Evolutionary conservation across 2,888 invertebrate genomes (phyloP), one percentile per base, ranked within the genome.

Genomic region (Augiades crinisus): DNA sequence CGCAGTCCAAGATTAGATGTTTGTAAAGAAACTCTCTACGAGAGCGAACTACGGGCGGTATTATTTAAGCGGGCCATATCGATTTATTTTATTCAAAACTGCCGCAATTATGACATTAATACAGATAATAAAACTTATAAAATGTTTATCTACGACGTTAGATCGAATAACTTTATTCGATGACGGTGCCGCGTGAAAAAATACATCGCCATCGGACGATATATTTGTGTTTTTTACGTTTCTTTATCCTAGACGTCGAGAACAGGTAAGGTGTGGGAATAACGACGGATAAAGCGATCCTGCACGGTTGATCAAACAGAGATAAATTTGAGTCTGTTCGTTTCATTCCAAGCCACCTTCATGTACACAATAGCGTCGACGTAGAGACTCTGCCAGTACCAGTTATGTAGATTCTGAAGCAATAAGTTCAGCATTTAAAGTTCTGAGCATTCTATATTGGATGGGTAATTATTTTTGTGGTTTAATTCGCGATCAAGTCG

Each of bases 71-170:
- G 76, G 71, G 72, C 77, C 58, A 73, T 82, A 85, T 83, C 85
- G 80, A 86, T 86, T 85, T 83, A 86, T 83, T 83, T 84, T 82
- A 85, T 85, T 72, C 78, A 69, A 82, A 78, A 84, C 79, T 76
- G 78, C 79, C 77, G 73, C 83, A 86, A 85, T 88, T 86, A 86
- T 85, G 82, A 83, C 86, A 84, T 86, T 86, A 87, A 86, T 78
- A 81, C 78, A 73, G 80, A 77, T 79, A 79, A 78, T 84, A 84
- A 83, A 75, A 78, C 72, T 78, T 66, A 80, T 83, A 72, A 73
- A 78, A 80, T 78, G 76, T 77, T 78, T 80, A 77, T 80, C 81
- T 75, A 72, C 67, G 73, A 81, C 71, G 75, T 79, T 81, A 76
- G 76, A 69, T 76, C 74, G 73, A 81, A 84, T 85, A 83, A 78